phyloP scores from a whole-genome alignment of 2,888 invertebrate genomes.

The Tupiocoris notatus region DNA sequence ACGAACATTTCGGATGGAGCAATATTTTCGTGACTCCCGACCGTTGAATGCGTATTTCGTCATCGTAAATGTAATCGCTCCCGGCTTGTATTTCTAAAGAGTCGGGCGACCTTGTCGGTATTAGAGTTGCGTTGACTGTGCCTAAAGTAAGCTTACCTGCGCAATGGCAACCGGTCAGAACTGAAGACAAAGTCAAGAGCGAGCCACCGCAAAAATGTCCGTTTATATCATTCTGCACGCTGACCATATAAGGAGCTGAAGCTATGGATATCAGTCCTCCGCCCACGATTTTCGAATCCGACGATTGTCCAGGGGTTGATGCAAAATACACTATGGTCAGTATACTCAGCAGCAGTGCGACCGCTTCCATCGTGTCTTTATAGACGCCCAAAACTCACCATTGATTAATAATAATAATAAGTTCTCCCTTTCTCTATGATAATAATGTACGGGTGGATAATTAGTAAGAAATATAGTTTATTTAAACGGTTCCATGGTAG shows the following conservation, averaged over 20 bases:
- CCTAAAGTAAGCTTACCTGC: neutral
- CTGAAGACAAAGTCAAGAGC: neutral
- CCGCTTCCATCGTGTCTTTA: no score
- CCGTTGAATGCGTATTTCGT: neutral
- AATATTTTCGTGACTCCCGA: neutral
- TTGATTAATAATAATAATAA: no score
- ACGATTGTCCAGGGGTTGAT: no score
- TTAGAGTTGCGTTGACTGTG: neutral
- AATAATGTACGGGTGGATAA: no score
- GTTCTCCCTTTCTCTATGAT: no score
- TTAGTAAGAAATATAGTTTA: no score
- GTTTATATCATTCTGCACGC: neutral
- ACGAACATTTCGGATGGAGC: constrained; percentile 13
- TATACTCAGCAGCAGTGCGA: no score
- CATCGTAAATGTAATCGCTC: neutral
- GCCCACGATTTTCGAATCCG: constrained; percentile 20
- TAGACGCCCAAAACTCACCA: no score
- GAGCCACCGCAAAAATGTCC: constrained; percentile 18
- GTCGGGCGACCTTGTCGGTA: neutral
- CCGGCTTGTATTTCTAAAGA: neutral
- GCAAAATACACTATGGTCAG: no score
- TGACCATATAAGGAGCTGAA: constrained; percentile 2
- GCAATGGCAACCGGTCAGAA: constrained; percentile 19
- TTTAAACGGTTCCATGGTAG: no score
- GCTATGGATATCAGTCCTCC: neutral